Conservation (phyloP, 2,113 vertebrate genomes). For the Pagrus major region DNA sequence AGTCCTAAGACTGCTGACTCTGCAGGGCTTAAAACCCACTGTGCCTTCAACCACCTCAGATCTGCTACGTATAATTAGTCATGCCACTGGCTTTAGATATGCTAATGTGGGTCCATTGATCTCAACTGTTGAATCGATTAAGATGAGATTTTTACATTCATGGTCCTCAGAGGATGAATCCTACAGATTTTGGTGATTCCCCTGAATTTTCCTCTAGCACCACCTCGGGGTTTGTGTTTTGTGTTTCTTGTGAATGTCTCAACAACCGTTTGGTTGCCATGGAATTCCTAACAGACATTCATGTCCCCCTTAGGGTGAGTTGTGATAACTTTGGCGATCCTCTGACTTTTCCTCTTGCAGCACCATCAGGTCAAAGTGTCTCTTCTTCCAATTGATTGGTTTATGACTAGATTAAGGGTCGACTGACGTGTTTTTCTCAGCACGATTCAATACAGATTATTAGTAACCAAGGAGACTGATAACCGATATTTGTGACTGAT, state of each 20-base stretch:
- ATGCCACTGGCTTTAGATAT: background rate
- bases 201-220: background rate
- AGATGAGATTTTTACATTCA: background rate
- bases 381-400: too few species aligned
- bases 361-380: background rate
- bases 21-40: constrained; percentile 20
- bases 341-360: too few species aligned
- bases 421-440: too few species aligned
- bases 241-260: background rate
- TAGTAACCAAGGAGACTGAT: too few species aligned
- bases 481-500: too few species aligned
- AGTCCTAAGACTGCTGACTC: constrained; percentile 27
- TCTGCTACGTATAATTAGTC: background rate
- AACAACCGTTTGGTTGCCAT: background rate
- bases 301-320: background rate
- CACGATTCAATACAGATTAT: too few species aligned
- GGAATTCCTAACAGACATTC: background rate
- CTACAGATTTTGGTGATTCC: background rate
- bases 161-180: background rate
- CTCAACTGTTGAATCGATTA: background rate
- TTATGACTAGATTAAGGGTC: too few species aligned
- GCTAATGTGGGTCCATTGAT: background rate
- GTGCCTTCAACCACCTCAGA: constrained; percentile 19
- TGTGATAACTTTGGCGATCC: too few species aligned
- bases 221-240: background rate